Evolutionary conservation across 2,797 vertebrate genomes (phyloP).

Genomic region (Sebastes ruberrimus): DNA sequence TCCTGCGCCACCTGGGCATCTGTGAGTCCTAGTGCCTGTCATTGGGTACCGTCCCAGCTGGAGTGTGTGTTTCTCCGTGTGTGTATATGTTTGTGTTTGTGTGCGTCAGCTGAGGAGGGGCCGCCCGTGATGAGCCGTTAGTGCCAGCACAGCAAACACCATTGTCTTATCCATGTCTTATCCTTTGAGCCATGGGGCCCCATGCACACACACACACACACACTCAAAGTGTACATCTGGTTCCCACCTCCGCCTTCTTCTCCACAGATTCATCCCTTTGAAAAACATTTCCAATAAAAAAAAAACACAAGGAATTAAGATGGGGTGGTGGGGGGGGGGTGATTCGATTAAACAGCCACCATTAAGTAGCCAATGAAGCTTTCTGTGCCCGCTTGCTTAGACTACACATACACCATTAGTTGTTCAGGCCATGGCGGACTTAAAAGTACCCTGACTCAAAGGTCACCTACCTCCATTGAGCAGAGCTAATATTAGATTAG

Average conservation of each 20-base stretch:
- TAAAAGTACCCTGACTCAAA: slow-evolving; percentile 64
- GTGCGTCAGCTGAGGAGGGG: slow-evolving; percentile 47
- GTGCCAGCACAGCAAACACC: slow-evolving; percentile 76
- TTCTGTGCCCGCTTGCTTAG: slow-evolving; percentile 42
- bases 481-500: slow-evolving; percentile 73
- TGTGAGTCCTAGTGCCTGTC: slow-evolving; percentile 77
- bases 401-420: slow-evolving; percentile 72
- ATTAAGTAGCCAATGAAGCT: slow-evolving; percentile 74
- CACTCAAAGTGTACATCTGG: slow-evolving; percentile 48
- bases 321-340: too few relatives aligned
- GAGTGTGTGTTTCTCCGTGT: slow-evolving; percentile 54
- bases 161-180: slow-evolving; percentile 67
- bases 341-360: slow-evolving; percentile 66
- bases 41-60: slow-evolving; percentile 76
- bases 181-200: slow-evolving; percentile 56
- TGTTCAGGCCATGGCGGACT: slow-evolving; percentile 51
- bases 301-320: slow-evolving; percentile 49
- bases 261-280: slow-evolving; percentile 41
- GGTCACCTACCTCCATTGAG: slow-evolving; percentile 67
- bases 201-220: background rate
- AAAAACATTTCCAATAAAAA: slow-evolving; percentile 55
- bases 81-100: slow-evolving; percentile 24
- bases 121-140: slow-evolving; percentile 66
- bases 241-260: slow-evolving; percentile 24
- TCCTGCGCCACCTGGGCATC: slow-evolving; percentile 81